These are phyloP conservation scores for Limanda limanda DNA, from an alignment of 2,113 vertebrate species.

Conservation along the genomic window DNA sequence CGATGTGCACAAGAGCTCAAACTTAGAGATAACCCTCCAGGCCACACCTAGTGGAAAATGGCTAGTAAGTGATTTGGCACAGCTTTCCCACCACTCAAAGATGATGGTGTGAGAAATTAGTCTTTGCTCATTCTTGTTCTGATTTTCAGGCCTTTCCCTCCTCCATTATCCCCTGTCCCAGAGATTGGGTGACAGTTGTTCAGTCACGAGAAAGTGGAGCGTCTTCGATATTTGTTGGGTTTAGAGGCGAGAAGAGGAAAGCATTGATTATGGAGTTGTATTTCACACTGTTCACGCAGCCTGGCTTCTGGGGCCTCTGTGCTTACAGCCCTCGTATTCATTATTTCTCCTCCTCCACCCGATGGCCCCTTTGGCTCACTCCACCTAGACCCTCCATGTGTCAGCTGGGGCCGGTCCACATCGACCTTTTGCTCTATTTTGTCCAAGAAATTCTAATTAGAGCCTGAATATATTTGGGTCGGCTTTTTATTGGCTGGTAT, in stretches of 20 bases:
- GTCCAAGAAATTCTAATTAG: conserved; percentile 37
- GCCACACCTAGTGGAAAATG: conserved; percentile 55
- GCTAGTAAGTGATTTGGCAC: conserved; percentile 71
- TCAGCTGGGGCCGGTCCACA: not conserved
- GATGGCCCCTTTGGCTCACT: conserved; percentile 18
- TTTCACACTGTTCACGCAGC: conserved; percentile 51
- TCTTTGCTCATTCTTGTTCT: conserved; percentile 51
- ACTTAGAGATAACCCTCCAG: conserved; percentile 33
- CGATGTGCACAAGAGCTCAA: conserved; percentile 28
- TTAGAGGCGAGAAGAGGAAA: conserved; percentile 62
- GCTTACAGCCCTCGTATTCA: conserved; percentile 32
- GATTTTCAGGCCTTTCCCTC: conserved; percentile 32
- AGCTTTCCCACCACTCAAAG: conserved; percentile 37
- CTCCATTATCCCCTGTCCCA: conserved; percentile 76
- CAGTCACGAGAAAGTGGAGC: conserved; percentile 66
- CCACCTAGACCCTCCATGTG: conserved; percentile 1
- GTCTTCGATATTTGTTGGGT: conserved; percentile 59
- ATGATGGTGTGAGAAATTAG: conserved; percentile 65
- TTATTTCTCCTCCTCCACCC: not conserved
- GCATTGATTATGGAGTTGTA: conserved; percentile 65
- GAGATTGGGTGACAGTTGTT: conserved; percentile 67
- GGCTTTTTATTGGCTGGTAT: not conserved
- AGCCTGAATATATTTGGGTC: not conserved
- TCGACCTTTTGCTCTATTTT: not conserved
- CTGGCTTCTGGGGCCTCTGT: conserved; percentile 34